A percentile compares a stretch with the other conserved stretches of the same genome.
Conservation (phyloP, 30 jellyfish, hydroid and myxozoan species). For the Mastigias papua region DNA sequence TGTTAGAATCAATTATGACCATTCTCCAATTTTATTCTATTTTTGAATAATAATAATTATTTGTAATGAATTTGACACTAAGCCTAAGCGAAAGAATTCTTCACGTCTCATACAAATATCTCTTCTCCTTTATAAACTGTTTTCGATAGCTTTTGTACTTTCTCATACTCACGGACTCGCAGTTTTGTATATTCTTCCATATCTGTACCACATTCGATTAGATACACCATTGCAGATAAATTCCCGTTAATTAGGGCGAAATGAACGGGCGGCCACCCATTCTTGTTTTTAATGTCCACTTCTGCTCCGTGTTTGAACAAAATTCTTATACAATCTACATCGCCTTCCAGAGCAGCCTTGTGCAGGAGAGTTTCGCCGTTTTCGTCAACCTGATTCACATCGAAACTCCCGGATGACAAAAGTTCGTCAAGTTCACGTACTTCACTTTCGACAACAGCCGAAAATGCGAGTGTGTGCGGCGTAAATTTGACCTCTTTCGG, state of each 20-base stretch:
- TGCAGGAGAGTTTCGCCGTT: slow-evolving; percentile 74
- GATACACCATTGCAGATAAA: slow-evolving; percentile 68
- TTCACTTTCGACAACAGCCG: slow-evolving; percentile 59
- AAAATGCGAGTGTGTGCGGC: slow-evolving; percentile 70
- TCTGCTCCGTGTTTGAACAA: slow-evolving; percentile 68
- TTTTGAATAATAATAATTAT: too few relatives aligned
- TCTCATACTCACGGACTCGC: slow-evolving; percentile 49
- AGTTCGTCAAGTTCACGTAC: slow-evolving; percentile 43
- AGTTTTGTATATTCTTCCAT: slow-evolving; percentile 67
- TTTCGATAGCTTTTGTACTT: slow-evolving; percentile 25
- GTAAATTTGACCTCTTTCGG: slow-evolving; percentile 73
- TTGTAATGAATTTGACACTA: background rate
- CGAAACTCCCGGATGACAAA: slow-evolving; percentile 19
- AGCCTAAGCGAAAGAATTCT: too few relatives aligned
- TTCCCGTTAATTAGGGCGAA: slow-evolving; percentile 50
- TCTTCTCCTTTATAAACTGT: slow-evolving; percentile 74
- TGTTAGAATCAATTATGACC: too few relatives aligned
- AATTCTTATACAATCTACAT: slow-evolving; percentile 62
- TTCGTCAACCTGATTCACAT: slow-evolving; percentile 32
- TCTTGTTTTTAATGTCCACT: slow-evolving; percentile 45
- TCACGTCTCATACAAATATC: slow-evolving; percentile 35
- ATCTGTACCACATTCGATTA: slow-evolving; percentile 71
- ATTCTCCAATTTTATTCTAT: too few relatives aligned
- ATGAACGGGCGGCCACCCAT: slow-evolving; percentile 82
- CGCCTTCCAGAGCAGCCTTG: slow-evolving; percentile 77